Base-by-base conservation (phyloP, 2,888 invertebrate genomes). In the Pedicia rivosa region DNA sequence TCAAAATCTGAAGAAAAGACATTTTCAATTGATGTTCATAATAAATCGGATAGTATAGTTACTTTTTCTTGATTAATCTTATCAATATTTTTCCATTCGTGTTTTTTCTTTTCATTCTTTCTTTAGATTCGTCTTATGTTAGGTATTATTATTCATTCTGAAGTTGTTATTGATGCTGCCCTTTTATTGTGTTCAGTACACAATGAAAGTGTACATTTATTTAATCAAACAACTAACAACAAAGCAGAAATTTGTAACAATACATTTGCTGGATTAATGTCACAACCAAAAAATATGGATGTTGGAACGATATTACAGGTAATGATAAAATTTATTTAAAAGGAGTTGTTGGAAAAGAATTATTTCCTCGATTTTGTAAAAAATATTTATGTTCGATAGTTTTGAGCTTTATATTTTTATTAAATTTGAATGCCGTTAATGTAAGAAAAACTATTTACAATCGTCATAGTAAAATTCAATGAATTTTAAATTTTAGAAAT, bases 241-340 rank as follows among this genome's bases (percentile, higher is more conserved):
- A 46, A 44, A 37, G 53, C 57, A 22, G 54, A 58, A 44, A 53
- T 80, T 20, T 80, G 78, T 53, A 78, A 76, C 48, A 84, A 84
- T 50, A 78, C 79, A 10, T 82, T 78, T 50, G 80, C 86, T 0
- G 68, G 67, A 38, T 64, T 80, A 35, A 62, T 80, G 27, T 72
- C 77, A 47, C 76, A 78, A 35, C 65, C 77, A 12, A 74, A 77
- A 53, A 72, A 73, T 44, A 67, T 86, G 17, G 77, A 83, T 4
- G 67, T 82, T 34, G 76, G 78, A 1, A 72, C 72, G 54, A 67
- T 86, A 41, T 63, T 86, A 16, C 81, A 84, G 67, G 78, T 78
- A 53, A 48, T 49, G 5, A 12, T 16, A n/a, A n/a, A n/a, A n/a
- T n/a, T n/a, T n/a, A n/a, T n/a, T n/a, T n/a, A n/a, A n/a, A n/a